Percentiles rank a stretch among this genome's conserved stretches.
phyloP scores from a whole-genome alignment of 2,113 vertebrate species.

The Atherinomorus stipes region DNA sequence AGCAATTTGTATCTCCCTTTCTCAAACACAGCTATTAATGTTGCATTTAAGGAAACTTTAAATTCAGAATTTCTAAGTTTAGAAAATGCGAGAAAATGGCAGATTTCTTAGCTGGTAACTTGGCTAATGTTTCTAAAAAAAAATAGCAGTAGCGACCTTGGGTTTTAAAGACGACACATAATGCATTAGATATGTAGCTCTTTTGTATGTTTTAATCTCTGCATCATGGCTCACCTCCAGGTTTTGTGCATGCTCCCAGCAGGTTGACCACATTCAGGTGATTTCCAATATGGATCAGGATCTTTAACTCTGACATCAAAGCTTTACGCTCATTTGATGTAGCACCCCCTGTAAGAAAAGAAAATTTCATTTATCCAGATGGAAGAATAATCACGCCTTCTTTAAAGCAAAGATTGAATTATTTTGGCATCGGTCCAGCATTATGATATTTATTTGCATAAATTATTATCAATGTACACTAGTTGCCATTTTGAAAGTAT shows the following conservation, averaged over 20 bases:
- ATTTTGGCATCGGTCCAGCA: no score
- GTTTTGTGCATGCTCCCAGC: conserved; percentile 94
- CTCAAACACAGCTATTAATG: background rate
- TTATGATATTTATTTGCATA: no score
- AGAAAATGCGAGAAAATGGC: no score
- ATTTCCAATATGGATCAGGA: conserved; percentile 94
- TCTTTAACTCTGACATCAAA: conserved; percentile 96
- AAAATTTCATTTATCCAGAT: background rate
- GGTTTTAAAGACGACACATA: no score
- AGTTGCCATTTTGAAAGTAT: background rate
- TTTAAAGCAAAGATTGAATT: no score
- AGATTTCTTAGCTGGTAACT: no score
- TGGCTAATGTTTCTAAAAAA: no score
- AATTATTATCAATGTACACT: no score
- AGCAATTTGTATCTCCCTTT: no score
- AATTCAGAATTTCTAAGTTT: no score
- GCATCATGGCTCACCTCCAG: conserved; percentile 86
- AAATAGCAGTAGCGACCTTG: no score
- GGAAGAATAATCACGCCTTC: no score
- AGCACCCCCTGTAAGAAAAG: conserved; percentile 87
- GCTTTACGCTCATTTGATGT: conserved; percentile 94
- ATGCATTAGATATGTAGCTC: background rate
- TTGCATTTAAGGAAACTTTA: background rate
- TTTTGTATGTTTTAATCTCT: fast-evolving
- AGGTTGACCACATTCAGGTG: conserved; percentile 96